phyloP scores from a whole-genome alignment of 2,797 vertebrate genomes.

The Anabacerthia variegaticeps region DNA sequence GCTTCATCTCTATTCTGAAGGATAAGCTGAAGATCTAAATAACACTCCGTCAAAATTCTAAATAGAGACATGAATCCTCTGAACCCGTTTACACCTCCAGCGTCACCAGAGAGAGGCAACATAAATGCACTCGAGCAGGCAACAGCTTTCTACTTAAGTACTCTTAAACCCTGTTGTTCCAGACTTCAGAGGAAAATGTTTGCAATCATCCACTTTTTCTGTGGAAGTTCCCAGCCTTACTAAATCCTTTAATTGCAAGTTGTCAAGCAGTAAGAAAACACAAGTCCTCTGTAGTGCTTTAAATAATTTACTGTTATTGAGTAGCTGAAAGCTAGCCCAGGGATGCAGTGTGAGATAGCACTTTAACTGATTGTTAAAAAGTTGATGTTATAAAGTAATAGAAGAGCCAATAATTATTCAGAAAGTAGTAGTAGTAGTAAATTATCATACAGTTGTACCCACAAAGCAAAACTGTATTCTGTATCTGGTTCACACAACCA shows the following conservation, averaged over 20 bases:
- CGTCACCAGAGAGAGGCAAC: background rate
- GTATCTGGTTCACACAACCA: background rate
- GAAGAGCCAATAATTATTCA: background rate
- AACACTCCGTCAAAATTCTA: background rate
- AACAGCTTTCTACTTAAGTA: background rate
- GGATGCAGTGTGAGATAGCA: background rate
- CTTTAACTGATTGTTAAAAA: background rate
- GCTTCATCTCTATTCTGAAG: background rate
- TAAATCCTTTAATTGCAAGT: background rate
- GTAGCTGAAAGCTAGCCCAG: background rate
- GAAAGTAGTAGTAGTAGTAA: background rate
- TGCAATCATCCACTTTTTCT: background rate
- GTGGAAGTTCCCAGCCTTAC: background rate
- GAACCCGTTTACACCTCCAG: background rate
- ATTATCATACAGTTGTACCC: background rate
- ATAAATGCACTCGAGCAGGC: background rate
- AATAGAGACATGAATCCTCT: background rate
- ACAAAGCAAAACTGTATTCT: background rate
- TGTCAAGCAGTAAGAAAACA: background rate
- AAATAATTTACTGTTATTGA: constrained; percentile 2
- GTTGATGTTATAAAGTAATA: background rate
- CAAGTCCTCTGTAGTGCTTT: background rate
- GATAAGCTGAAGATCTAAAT: background rate
- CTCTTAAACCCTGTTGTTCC: background rate
- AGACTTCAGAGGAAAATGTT: background rate